Evolutionary conservation across 2,888 invertebrate species (phyloP).

Genomic region (Megastigmus dorsalis): DNA sequence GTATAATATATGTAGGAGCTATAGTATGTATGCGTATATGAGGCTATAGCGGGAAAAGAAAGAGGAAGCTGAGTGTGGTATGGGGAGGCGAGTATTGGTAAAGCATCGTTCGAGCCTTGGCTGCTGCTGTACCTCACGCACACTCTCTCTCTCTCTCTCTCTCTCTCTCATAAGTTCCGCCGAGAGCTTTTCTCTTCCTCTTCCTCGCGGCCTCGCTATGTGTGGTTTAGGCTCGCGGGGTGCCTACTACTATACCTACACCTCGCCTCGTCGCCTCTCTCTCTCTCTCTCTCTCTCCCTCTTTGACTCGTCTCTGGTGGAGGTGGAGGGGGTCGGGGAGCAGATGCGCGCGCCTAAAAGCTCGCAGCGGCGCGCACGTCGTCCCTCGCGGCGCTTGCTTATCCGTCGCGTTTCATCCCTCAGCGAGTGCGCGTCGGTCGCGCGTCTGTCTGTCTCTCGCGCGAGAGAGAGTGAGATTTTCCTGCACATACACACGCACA

Average conservation of each 20-base stretch:
- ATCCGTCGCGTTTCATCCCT: constrained; percentile 48
- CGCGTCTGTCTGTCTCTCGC: background rate
- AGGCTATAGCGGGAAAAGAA: background rate
- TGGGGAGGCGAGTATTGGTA: background rate
- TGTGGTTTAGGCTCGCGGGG: too few species aligned
- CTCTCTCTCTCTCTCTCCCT: too few species aligned
- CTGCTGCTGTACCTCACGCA: background rate
- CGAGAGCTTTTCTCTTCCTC: background rate
- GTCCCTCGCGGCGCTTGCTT: constrained; percentile 31
- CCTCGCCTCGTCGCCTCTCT: too few species aligned
- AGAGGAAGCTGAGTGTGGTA: background rate
- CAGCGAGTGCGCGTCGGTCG: constrained; percentile 47
- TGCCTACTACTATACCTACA: too few species aligned
- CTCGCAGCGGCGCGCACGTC: background rate
- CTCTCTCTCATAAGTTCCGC: too few species aligned
- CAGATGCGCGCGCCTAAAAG: too few species aligned
- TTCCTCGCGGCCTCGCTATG: background rate
- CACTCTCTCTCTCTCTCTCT: background rate
- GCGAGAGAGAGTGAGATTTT: too few species aligned
- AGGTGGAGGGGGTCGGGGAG: too few species aligned
- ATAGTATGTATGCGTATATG: too few species aligned
- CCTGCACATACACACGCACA: background rate
- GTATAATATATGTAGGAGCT: too few species aligned
- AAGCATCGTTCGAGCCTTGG: background rate
- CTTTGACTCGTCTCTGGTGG: too few species aligned